Conservation (phyloP, 2,888 invertebrate genomes). For the Podabrus alpinus region DNA sequence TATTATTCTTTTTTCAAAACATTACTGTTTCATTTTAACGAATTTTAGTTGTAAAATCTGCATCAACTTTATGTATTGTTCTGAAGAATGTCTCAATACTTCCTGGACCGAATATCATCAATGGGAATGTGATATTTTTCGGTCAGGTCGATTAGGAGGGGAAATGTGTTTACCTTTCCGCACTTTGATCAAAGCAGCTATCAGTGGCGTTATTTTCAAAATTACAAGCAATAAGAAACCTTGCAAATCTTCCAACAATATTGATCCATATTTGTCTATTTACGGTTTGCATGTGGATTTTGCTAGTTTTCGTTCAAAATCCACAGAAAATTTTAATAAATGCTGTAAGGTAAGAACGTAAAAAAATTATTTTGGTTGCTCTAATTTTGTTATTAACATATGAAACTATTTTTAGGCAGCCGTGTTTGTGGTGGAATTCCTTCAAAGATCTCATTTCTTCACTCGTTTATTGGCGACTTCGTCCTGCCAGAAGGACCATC, state of each 20-base stretch:
- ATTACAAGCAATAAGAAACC: not conserved
- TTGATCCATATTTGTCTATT: not conserved
- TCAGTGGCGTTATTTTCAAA: not conserved
- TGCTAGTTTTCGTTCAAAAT: not conserved
- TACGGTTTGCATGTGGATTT: not conserved
- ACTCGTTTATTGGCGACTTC: not conserved
- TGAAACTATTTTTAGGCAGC: not conserved
- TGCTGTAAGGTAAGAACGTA: no score
- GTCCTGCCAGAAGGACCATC: not conserved
- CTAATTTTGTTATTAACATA: not conserved
- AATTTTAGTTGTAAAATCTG: no score
- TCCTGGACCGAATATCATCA: not conserved
- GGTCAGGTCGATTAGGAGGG: not conserved
- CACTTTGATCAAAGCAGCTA: not conserved
- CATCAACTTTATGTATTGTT: no score
- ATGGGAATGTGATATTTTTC: not conserved
- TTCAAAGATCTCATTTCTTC: not conserved
- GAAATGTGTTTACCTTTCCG: not conserved
- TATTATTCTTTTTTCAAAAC: no score
- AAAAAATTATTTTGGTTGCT: not conserved
- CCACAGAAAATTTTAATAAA: not conserved
- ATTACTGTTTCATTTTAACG: no score
- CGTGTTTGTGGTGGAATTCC: not conserved
- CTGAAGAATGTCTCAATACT: no score
- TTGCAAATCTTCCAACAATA: accelerated